Evolutionary conservation across 2,797 vertebrate species (phyloP).

Genomic region (Cuculus canorus): DNA sequence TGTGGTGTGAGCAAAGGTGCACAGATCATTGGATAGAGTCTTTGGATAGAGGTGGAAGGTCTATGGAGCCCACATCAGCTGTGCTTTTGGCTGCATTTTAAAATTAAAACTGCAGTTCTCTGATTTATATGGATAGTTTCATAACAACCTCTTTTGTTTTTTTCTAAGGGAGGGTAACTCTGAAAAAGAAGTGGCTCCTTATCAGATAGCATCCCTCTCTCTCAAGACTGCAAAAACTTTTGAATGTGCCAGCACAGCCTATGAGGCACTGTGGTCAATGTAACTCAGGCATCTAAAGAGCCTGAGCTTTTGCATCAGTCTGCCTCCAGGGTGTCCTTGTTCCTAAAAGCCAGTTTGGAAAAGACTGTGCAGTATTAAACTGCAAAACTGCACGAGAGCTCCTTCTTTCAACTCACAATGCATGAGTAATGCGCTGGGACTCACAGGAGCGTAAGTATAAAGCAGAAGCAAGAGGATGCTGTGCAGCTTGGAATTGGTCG

Average conservation of each 20-base stretch:
- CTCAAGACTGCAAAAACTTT: neutral
- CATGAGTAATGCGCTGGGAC: neutral
- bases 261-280: neutral
- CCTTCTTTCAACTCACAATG: neutral
- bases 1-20: neutral
- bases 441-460: neutral
- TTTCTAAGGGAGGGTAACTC: neutral
- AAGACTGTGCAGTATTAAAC: neutral
- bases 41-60: neutral
- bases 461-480: neutral
- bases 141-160: neutral
- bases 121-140: neutral
- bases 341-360: neutral
- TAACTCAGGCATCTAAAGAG: neutral
- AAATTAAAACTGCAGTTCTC: neutral
- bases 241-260: neutral
- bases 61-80: neutral
- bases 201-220: neutral
- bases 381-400: neutral
- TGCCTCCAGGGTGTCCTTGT: neutral
- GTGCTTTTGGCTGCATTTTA: neutral
- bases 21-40: neutral
- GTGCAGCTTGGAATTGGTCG: neutral
- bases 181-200: neutral
- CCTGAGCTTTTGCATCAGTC: neutral